Percentiles rank a stretch among this genome's conserved stretches.
These are phyloP conservation scores for Ochropleura leucogaster DNA, from an alignment of 2,888 invertebrate species.

Conservation along the genomic window DNA sequence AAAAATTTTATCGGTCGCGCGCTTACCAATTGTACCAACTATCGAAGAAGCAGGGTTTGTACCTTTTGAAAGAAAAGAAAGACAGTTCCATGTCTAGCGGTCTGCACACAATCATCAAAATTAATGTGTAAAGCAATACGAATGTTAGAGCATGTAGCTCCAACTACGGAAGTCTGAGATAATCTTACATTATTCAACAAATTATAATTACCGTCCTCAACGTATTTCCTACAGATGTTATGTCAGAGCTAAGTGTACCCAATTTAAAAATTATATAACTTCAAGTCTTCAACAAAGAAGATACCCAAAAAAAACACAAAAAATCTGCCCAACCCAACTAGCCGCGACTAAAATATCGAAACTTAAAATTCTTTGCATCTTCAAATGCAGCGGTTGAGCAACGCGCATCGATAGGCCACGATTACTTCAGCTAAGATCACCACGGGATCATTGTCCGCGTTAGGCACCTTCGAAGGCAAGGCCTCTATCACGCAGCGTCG, in stretches of 20 bases:
- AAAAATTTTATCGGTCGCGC: conserved; percentile 6
- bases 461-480: conserved; percentile 68
- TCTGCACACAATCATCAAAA: background rate
- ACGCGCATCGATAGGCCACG: conserved; percentile 50
- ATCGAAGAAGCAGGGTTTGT: background rate
- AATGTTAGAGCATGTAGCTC: background rate
- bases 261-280: conserved; percentile 13
- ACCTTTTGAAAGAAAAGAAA: conserved; percentile 13
- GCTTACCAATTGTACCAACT: background rate
- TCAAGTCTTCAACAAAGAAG: conserved; percentile 6
- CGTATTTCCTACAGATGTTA: conserved; percentile 15
- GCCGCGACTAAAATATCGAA: conserved; percentile 2
- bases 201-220: conserved; percentile 9
- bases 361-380: conserved; percentile 16
- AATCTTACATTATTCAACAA: conserved; percentile 32
- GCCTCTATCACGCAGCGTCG: conserved; percentile 82
- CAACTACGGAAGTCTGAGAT: conserved; percentile 17
- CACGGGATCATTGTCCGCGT: conserved; percentile 70
- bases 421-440: conserved; percentile 52
- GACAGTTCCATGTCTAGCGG: background rate
- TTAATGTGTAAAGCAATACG: background rate
- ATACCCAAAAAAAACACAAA: background rate
- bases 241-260: background rate
- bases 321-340: background rate
- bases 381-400: conserved; percentile 56